phyloP scores from a whole-genome alignment of 1,140 invertebrate genomes.

The Hesperophylax magnus region DNA sequence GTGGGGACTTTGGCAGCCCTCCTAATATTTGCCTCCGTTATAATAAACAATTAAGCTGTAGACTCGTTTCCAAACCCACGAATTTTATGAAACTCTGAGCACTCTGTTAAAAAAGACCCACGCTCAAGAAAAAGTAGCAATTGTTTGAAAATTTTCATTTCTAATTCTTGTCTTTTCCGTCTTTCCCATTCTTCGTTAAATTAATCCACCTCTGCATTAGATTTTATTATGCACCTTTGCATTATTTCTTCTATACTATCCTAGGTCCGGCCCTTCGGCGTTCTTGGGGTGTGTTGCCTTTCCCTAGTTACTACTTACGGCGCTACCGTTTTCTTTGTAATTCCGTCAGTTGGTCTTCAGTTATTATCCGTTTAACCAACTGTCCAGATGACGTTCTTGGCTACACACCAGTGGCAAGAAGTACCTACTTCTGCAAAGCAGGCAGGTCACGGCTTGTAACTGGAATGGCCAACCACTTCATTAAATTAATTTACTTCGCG shows the following conservation, averaged over 20 bases:
- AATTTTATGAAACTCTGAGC: too few species aligned
- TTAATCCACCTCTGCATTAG: too few species aligned
- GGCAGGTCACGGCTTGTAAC: slow-evolving; percentile 15
- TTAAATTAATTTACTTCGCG: slow-evolving; percentile 5
- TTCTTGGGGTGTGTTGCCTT: slow-evolving; percentile 26
- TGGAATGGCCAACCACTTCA: slow-evolving; percentile 22
- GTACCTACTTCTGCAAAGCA: neutral
- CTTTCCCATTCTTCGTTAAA: too few species aligned
- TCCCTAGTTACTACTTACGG: neutral
- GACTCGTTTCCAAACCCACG: too few species aligned
- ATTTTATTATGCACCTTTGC: too few species aligned
- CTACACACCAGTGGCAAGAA: neutral
- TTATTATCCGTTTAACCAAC: slow-evolving; percentile 32
- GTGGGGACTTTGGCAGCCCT: neutral
- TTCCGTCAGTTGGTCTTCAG: slow-evolving; percentile 24
- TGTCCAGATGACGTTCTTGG: neutral
- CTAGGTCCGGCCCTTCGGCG: slow-evolving; percentile 13
- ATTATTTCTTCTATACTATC: neutral
- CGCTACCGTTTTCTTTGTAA: slow-evolving; percentile 10
- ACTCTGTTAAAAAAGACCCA: too few species aligned
- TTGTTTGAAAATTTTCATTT: too few species aligned
- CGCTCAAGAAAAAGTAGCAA: too few species aligned
- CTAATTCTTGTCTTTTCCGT: too few species aligned
- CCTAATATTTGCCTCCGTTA: neutral
- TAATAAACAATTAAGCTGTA: too few species aligned